Conservation (phyloP, 2,797 vertebrate species). For the Apogon talboti region DNA sequence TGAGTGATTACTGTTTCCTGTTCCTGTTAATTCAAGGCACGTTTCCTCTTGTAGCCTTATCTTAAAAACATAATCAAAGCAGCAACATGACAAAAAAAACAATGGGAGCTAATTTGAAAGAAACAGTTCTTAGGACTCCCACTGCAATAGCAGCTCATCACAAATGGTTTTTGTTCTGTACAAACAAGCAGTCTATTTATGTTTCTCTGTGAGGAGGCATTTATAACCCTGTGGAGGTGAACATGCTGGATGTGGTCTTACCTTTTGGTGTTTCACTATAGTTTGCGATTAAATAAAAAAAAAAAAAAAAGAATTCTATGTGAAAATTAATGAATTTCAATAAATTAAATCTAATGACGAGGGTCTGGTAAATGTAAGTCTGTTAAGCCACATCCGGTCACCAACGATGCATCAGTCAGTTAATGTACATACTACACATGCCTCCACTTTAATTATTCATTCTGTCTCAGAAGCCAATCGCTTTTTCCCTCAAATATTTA, state of each 20-base stretch:
- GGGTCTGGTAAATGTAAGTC: neutral
- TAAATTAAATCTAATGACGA: neutral
- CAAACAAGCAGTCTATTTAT: slow-evolving; percentile 14
- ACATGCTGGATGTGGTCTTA: neutral
- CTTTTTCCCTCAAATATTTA: slow-evolving; percentile 29
- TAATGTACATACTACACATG: slow-evolving; percentile 4
- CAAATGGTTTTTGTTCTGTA: slow-evolving; percentile 23
- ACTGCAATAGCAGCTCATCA: neutral
- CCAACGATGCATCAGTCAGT: neutral
- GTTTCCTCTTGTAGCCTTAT: slow-evolving; percentile 73
- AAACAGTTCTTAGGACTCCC: slow-evolving; percentile 9
- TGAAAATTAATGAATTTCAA: no score
- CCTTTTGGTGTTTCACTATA: slow-evolving; percentile 3
- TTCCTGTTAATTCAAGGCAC: slow-evolving; percentile 74
- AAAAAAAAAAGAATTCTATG: no score
- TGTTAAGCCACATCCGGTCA: neutral
- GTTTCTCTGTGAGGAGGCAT: slow-evolving; percentile 33
- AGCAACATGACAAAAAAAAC: slow-evolving; percentile 41
- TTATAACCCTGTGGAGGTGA: slow-evolving; percentile 16
- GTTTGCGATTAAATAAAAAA: neutral
- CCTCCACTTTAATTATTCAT: slow-evolving; percentile 22
- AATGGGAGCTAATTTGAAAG: slow-evolving; percentile 19
- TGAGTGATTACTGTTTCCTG: slow-evolving; percentile 82
- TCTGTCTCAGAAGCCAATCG: slow-evolving; percentile 35
- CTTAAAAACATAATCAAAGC: slow-evolving; percentile 61